Base-by-base conservation (phyloP, 2,113 vertebrate species). In the Aphelocoma coerulescens region DNA sequence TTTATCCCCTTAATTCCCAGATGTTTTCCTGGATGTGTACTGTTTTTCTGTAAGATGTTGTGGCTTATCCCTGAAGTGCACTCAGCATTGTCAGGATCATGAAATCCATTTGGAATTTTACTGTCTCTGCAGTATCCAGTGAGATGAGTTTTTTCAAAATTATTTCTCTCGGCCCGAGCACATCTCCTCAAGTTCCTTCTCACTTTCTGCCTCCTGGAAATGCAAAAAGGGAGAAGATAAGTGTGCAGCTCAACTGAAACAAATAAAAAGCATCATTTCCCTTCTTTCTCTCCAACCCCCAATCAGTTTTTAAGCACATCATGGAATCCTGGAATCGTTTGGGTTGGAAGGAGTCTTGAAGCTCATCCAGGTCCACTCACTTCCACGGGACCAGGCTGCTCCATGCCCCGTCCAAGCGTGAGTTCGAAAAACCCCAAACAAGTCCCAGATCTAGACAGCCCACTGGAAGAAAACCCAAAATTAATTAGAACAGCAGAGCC, bases 101-200 rank as follows among this genome's bases (percentile, higher is more conserved):
- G 13, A 78, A 72, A 39, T 19, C 67, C 72, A 57, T 66, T 30
- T 39, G 93, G 69, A 71, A 61, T 55, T 35, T n/a, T 26, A 12
- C 44, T 20, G 65, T 24, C 71, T 13, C 35, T 6, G 74, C 37
- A 68, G 46, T 5, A 14, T 6, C 58, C 7, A n/a, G 33, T 6
- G 37, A 28, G 13, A 16, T 2, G 19, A 41, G n/a, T 28, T 49
- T 46, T 5, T 9, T 21, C 11, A 6, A 23, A 37, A 35, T 96
- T 80, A 98, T 44, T 97, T 80, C 69, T 91, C 82, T 61, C 89
- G 88, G 73, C 26, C 35, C 1, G 52, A 75, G 54, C 68, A 76
- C 90, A 98, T 39, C 96, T 98, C 98, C 85, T 97, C 95, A 1
- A 98, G 93, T 12, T 98, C 97, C 49, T 51, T 96, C 86, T 97